Conservation (phyloP, 2,888 invertebrate genomes). For the Isoperla grammatica region DNA sequence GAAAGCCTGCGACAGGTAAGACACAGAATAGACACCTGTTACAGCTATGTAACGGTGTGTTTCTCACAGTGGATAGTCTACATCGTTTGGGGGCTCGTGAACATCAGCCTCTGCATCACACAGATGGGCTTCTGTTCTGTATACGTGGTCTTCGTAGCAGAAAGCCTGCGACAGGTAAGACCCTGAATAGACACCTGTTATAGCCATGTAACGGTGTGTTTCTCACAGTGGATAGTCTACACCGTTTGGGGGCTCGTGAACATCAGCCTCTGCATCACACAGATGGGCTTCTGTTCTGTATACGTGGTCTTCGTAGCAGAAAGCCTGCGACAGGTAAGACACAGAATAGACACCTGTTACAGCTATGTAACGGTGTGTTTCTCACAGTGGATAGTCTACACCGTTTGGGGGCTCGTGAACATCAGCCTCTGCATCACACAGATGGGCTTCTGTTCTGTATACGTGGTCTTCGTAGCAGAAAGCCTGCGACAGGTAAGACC, state of each 20-base stretch:
- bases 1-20: constrained; percentile 72
- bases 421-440: constrained; percentile 91
- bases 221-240: no score
- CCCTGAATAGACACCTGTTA: no score
- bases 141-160: constrained; percentile 91
- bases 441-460: constrained; percentile 96
- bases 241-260: constrained; percentile 62
- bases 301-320: constrained; percentile 93
- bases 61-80: no score
- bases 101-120: constrained; percentile 86
- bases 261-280: constrained; percentile 87
- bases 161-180: constrained; percentile 65
- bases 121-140: constrained; percentile 98
- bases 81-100: no score
- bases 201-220: no score
- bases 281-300: constrained; percentile 96
- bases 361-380: no score
- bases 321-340: constrained; percentile 67
- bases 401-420: constrained; percentile 62
- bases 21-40: no score
- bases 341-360: no score
- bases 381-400: no score
- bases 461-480: constrained; percentile 89
- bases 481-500: constrained; percentile 69
- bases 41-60: no score